These are phyloP conservation scores for Diabrotica undecimpunctata DNA, from an alignment of 1,140 invertebrate genomes.

Conservation along the genomic window DNA sequence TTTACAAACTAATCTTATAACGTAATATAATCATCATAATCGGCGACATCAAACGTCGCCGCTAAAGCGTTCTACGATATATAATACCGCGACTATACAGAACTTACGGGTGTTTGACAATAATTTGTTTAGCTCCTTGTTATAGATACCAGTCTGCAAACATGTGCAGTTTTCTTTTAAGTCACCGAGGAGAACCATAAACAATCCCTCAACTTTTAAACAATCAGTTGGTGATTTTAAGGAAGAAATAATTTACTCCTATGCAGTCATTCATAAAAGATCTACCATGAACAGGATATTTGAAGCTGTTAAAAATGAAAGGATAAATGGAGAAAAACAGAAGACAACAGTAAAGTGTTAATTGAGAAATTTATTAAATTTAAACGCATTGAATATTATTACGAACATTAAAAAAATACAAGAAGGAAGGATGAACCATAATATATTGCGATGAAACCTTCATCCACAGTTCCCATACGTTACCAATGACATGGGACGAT, in stretches of 20 bases:
- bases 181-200: not conserved
- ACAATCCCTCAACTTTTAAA: not conserved
- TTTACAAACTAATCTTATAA: too few species aligned
- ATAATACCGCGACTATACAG: too few species aligned
- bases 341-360: not conserved
- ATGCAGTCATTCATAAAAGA: not conserved
- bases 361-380: not conserved
- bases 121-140: too few species aligned
- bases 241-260: not conserved
- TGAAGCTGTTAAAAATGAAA: not conserved
- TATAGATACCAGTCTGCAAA: too few species aligned
- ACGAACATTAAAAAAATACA: not conserved
- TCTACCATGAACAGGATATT: not conserved
- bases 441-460: not conserved
- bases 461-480: not conserved
- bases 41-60: too few species aligned
- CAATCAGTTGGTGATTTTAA: not conserved
- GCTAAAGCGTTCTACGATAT: too few species aligned
- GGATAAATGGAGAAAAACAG: not conserved
- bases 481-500: not conserved
- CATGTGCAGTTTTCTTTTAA: too few species aligned
- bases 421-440: not conserved
- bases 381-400: not conserved
- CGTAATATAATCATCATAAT: too few species aligned
- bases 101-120: too few species aligned